phyloP scores from a whole-genome alignment of 1,140 invertebrate genomes.

The Gonioctena quinquepunctata region DNA sequence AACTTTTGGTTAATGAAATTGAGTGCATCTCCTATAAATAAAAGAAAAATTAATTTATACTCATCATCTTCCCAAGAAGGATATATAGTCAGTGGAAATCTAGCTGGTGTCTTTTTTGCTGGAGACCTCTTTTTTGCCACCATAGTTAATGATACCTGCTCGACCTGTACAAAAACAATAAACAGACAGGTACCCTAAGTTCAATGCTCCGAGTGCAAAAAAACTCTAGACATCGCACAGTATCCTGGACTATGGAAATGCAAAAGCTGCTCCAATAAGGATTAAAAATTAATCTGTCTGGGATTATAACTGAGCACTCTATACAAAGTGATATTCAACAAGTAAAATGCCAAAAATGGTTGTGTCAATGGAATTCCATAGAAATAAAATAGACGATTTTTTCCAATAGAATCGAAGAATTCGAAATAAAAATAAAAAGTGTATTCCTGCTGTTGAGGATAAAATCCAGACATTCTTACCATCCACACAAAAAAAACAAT shows the following conservation, averaged over 20 bases:
- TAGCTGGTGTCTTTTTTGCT: neutral
- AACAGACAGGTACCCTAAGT: too few relatives aligned
- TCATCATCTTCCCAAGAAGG: neutral
- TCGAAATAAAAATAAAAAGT: neutral
- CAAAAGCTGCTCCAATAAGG: neutral
- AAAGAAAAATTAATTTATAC: neutral
- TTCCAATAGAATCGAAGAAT: neutral
- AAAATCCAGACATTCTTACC: neutral
- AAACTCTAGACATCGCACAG: too few relatives aligned
- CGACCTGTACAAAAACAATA: neutral
- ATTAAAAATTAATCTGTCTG: neutral
- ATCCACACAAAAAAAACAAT: too few relatives aligned
- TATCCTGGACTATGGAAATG: too few relatives aligned
- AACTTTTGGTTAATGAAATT: neutral
- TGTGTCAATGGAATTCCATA: neutral
- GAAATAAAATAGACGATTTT: constrained; percentile 1
- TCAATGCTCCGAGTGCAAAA: too few relatives aligned
- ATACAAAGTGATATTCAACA: neutral
- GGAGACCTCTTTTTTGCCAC: neutral
- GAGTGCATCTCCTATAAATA: neutral
- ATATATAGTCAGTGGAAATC: too few relatives aligned
- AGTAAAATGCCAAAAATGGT: neutral
- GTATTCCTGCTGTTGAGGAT: neutral
- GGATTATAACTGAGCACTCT: neutral
- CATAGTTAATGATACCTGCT: neutral